Evolutionary conservation across 2,797 vertebrate genomes (phyloP).

Genomic region (Sandelia bainsii): DNA sequence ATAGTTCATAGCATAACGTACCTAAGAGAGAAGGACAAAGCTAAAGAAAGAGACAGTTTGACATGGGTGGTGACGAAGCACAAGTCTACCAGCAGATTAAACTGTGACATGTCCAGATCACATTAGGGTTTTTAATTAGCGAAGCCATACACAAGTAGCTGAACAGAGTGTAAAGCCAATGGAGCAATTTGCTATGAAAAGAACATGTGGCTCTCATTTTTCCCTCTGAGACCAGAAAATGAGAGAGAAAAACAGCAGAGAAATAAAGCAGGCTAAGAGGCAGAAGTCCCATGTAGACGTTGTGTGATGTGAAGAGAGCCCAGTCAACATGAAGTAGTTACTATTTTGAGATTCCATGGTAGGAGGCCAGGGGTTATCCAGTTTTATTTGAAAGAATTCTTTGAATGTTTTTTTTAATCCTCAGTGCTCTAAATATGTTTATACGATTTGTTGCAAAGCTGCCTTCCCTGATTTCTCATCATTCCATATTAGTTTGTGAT

Average conservation of each 20-base stretch:
- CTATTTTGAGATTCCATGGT: conserved; percentile 56
- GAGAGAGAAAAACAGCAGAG: conserved; percentile 66
- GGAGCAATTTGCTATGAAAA: conserved; percentile 71
- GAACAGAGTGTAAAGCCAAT: conserved; percentile 49
- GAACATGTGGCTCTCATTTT: conserved; percentile 77
- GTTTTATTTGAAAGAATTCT: conserved; percentile 47
- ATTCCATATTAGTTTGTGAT: conserved; percentile 10
- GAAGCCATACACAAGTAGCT: conserved; percentile 46
- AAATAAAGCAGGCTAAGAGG: conserved; percentile 60
- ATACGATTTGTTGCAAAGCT: neutral
- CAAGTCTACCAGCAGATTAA: conserved; percentile 25
- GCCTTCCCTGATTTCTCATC: conserved; percentile 8
- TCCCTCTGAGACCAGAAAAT: conserved; percentile 65
- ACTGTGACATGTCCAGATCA: conserved; percentile 52
- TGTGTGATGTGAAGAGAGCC: conserved; percentile 51
- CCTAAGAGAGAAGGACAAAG: neutral
- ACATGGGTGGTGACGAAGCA: conserved; percentile 20
- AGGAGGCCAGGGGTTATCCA: conserved; percentile 47
- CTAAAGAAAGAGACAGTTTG: conserved; percentile 9
- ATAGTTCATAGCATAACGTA: conserved; percentile 4
- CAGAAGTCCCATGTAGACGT: conserved; percentile 47
- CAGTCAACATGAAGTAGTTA: conserved; percentile 56
- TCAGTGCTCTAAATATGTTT: conserved; percentile 36
- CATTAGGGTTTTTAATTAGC: conserved; percentile 66
- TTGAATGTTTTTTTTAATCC: conserved; percentile 43